phyloP scores from a whole-genome alignment of 2,888 invertebrate species.

The Drosophila robusta region DNA sequence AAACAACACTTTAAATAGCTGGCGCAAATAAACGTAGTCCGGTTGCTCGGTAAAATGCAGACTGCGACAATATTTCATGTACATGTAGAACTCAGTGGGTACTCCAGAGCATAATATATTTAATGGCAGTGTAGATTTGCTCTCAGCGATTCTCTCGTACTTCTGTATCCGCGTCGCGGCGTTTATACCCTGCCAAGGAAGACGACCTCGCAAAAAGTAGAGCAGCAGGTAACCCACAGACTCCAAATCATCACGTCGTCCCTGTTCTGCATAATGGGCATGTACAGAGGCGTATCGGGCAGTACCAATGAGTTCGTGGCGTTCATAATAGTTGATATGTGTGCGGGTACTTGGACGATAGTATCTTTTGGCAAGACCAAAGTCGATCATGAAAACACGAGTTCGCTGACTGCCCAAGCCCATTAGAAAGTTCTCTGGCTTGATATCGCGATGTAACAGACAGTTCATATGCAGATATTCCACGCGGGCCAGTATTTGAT shows the following conservation, averaged over 20 bases:
- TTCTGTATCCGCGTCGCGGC: conserved; percentile 54
- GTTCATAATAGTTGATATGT: conserved; percentile 58
- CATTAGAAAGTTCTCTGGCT: conserved; percentile 70
- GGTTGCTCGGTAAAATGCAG: conserved; percentile 59
- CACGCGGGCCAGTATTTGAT: conserved; percentile 60
- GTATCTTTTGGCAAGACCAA: conserved; percentile 65
- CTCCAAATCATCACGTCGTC: conserved; percentile 67
- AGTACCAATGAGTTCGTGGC: conserved; percentile 58
- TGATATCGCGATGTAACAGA: conserved; percentile 68
- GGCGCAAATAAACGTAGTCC: conserved; percentile 58
- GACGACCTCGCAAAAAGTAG: conserved; percentile 57
- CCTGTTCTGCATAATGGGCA: conserved; percentile 67
- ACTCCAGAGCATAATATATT: conserved; percentile 43
- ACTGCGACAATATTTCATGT: conserved; percentile 62
- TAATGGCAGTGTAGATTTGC: conserved; percentile 43
- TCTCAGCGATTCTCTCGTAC: conserved; percentile 59
- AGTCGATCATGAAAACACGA: conserved; percentile 63
- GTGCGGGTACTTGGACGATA: conserved; percentile 40
- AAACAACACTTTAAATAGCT: conserved; percentile 52
- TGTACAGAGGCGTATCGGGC: conserved; percentile 68
- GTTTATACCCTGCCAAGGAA: conserved; percentile 68
- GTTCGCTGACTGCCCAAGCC: conserved; percentile 49
- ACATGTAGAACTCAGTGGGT: conserved; percentile 60
- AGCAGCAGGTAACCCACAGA: conserved; percentile 65
- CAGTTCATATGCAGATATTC: conserved; percentile 59